phyloP scores from a whole-genome alignment of 2,797 vertebrate species.

The Trachurus trachurus region DNA sequence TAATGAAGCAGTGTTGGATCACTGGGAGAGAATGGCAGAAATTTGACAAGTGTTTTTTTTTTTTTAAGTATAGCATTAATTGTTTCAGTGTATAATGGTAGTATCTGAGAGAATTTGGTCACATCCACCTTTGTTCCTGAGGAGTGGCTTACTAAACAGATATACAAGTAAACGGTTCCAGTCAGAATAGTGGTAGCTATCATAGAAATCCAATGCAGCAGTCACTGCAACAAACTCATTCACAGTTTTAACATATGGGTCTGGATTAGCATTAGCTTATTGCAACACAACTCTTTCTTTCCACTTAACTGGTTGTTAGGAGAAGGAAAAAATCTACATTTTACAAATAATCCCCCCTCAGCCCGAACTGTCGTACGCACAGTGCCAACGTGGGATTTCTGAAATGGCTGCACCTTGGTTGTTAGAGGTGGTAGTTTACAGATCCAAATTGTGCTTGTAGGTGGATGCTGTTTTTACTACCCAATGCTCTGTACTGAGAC shows the following conservation, averaged over 20 bases:
- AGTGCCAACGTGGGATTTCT: constrained; percentile 59
- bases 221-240: constrained; percentile 49
- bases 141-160: constrained; percentile 83
- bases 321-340: constrained; percentile 41
- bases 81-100: constrained; percentile 60
- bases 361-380: constrained; percentile 41
- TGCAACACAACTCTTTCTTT: constrained; percentile 44
- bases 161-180: constrained; percentile 74
- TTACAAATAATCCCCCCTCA: constrained; percentile 39
- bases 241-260: constrained; percentile 48
- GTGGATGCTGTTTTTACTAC: constrained; percentile 55
- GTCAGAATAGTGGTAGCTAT: constrained; percentile 61
- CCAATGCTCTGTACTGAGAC: constrained; percentile 64
- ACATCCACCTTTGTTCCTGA: constrained; percentile 89
- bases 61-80: constrained; percentile 48
- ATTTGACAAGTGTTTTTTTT: constrained; percentile 19
- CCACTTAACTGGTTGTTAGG: constrained; percentile 29
- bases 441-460: constrained; percentile 71
- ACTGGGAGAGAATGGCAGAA: constrained; percentile 28
- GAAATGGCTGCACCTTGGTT: constrained; percentile 41
- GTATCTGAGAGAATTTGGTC: constrained; percentile 84
- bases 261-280: constrained; percentile 37
- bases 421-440: constrained; percentile 57
- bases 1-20: constrained; percentile 31
- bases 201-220: constrained; percentile 46